Conservation (phyloP, 2,888 invertebrate genomes). For the Cataglyphis livida region DNA sequence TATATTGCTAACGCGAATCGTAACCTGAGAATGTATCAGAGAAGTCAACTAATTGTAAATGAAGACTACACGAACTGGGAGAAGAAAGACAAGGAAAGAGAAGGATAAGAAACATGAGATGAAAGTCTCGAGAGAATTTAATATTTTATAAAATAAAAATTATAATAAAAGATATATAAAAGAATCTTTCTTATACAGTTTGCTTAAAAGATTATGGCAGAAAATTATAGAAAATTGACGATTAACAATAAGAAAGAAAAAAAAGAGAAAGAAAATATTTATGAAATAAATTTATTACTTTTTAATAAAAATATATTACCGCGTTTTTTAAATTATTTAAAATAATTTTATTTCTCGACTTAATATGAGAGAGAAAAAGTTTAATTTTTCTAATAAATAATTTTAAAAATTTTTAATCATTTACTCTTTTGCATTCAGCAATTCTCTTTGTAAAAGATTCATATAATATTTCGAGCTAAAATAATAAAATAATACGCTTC, state of each 20-base stretch:
- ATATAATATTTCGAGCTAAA: slow-evolving; percentile 1
- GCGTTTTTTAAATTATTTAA: background rate
- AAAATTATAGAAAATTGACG: background rate
- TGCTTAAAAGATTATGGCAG: background rate
- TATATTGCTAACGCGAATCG: slow-evolving; percentile 1
- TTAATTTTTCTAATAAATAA: slow-evolving; percentile 1
- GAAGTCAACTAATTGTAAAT: slow-evolving; percentile 6
- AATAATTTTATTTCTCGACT: background rate
- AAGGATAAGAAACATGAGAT: slow-evolving; percentile 24
- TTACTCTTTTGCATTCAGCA: background rate
- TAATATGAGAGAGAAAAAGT: background rate
- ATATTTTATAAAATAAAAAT: slow-evolving; percentile 4
- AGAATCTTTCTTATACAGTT: background rate
- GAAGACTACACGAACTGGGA: slow-evolving; percentile 19
- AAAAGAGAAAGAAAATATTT: background rate
- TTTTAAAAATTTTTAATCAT: background rate
- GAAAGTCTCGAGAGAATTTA: slow-evolving; percentile 57
- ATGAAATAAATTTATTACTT: background rate
- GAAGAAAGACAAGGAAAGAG: slow-evolving; percentile 8
- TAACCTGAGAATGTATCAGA: slow-evolving; percentile 40
- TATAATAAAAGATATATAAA: background rate
- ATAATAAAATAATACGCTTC: background rate
- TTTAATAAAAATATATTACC: background rate
- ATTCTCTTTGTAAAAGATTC: background rate
- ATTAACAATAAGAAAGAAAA: background rate